Evolutionary conservation across 2,113 vertebrate genomes (phyloP), one percentile per base, ranked within the genome.

Genomic region (Laterallus jamaicensis): DNA sequence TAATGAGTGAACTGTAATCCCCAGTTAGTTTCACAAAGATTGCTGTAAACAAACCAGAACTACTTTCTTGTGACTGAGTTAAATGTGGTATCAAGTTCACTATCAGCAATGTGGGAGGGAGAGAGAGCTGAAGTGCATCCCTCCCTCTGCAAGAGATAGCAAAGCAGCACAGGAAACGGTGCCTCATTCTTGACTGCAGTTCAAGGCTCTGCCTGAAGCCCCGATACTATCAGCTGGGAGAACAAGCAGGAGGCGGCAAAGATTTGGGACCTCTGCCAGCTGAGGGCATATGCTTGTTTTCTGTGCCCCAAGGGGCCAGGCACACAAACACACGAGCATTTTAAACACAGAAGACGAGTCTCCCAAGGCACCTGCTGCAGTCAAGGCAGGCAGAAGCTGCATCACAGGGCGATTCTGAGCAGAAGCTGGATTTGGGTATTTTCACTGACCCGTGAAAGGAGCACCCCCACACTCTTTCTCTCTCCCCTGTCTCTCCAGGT

Each of bases 41-140:
- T 54, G 40, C 1, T 1, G n/a, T 32, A 42, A 68, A 60, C 20
- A 29, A 49, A 79, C 19, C 1, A 68, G 39, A 71, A 76, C 47
- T 40, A 14, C 67, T 56, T 70, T 90, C 58, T 85, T 83, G 16
- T 55, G 56, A 79, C 69, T 1, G 5, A 68, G 52, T 66, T 4
- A 76, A 44, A 35, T 10, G 24, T 15, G 6, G 3, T 76, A 52
- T 37, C 58, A 73, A 32, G 29, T 66, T 80, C 26, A 24, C 24
- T 44, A 37, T 6, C 2, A 0, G 50, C 42, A 44, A 14, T 29
- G 22, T 0, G 10, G 32, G 14, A 47, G 44, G 44, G 44, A 18
- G 0, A 0, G 62, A 76, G 49, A 47, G 18, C 50, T 40, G 49
- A 54, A 49, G 29, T 1, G 17, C 68, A 37, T 9, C 39, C 67